Conservation (phyloP, 2,797 vertebrate species). For the Tiaroga cobitis region DNA sequence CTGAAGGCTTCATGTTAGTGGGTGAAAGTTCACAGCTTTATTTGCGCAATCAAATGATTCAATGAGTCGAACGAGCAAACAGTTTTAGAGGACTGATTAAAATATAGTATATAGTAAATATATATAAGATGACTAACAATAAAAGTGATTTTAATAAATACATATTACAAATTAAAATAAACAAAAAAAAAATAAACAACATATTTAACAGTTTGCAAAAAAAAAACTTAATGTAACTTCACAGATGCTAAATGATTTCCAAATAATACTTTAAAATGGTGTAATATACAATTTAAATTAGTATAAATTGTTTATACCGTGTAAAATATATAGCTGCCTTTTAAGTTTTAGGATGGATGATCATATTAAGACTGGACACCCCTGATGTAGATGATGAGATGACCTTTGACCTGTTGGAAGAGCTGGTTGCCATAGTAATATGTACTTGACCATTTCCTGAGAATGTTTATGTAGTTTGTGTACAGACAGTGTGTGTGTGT, state of each 20-base stretch:
- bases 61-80: background rate
- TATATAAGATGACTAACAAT: background rate
- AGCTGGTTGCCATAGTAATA: background rate
- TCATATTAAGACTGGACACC: no score
- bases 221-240: background rate
- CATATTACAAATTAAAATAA: no score
- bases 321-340: no score
- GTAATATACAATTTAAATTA: background rate
- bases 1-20: background rate
- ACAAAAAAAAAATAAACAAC: background rate
- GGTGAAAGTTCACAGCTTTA: slow-evolving; percentile 14
- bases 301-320: no score
- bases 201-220: background rate
- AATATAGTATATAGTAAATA: no score
- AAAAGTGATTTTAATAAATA: background rate
- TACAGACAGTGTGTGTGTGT: background rate
- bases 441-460: background rate
- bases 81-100: background rate
- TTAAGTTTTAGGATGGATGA: no score
- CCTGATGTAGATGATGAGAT: background rate
- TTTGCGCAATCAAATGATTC: background rate
- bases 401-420: background rate
- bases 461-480: background rate
- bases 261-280: background rate
- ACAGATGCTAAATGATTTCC: background rate